Base-by-base conservation (phyloP, 2,797 vertebrate species). In the Schizopygopsis malacanthus region DNA sequence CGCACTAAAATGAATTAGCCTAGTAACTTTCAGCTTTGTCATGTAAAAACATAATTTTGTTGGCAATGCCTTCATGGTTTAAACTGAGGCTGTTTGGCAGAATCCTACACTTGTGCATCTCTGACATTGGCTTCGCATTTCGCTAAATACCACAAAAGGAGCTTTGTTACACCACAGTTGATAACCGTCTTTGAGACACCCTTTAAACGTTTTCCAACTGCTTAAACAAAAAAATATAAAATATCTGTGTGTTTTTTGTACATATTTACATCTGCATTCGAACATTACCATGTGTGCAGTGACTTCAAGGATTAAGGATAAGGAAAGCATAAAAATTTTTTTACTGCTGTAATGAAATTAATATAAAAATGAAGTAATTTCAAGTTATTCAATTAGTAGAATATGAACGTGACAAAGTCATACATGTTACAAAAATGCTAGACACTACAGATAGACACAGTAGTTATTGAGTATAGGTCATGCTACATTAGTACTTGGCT, bases 311-410 rank as follows among this genome's bases (percentile, higher is more conserved):
- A 56, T 72, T 18, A 43, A n/a, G 6, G 28, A 67, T 67, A 67
- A 67, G 63, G 63, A 54, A 56, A 41, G 1, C 11, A 56, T 22
- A 12, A 4, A 11, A 76, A 18, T 33, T 3, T 56, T 33, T 3
- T 56, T 76, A 52, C 72, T 85, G 61, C 85, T 78, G 33, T 52
- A 85, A 88, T 70, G 22, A 87, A 88, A 79, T 71, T 76, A 9
- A 65, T 25, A 73, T 59, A 70, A 73, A 59, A 77, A 20, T 73
- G 0, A 56, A 16, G 25, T 33, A 6, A 65, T 16, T 16, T 15
- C 28, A 37, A 67, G 63, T 67, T 15, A 33, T 37, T 67, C 0
- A 1, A 43, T 78, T 79, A 79, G 25, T 39, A 78, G 59, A 86
- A 79, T 73, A 47, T 65, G 47, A 59, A 61, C 2, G 15, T 81